phyloP scores from a whole-genome alignment of 2,797 vertebrate genomes.

The Diceros bicornis region DNA sequence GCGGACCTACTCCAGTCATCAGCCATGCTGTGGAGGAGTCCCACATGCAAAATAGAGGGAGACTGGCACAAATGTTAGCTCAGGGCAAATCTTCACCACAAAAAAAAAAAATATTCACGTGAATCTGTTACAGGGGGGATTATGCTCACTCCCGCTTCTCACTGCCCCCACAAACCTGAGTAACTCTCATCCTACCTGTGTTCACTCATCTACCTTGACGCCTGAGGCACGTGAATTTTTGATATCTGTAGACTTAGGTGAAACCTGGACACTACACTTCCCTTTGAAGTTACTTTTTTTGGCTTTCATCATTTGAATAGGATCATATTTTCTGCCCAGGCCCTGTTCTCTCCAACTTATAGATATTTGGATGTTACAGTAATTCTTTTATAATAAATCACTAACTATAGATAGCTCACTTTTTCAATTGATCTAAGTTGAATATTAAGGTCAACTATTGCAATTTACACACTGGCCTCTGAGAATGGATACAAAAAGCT shows the following conservation, averaged over 20 bases:
- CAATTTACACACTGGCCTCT: background rate
- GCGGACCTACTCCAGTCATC: too few relatives aligned
- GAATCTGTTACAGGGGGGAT: background rate
- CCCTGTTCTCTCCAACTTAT: background rate
- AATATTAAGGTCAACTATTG: background rate
- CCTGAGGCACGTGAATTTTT: background rate
- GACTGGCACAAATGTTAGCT: too few relatives aligned
- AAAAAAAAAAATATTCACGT: background rate
- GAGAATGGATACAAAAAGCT: background rate
- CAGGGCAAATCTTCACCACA: too few relatives aligned
- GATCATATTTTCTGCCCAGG: background rate
- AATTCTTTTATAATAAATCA: background rate
- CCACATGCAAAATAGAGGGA: too few relatives aligned
- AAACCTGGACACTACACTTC: background rate
- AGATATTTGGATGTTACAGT: background rate
- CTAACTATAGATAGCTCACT: background rate
- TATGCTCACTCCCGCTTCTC: background rate
- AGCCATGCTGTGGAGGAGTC: too few relatives aligned
- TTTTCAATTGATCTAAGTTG: constrained; percentile 8
- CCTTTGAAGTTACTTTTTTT: background rate
- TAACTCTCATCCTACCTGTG: background rate
- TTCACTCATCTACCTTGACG: background rate
- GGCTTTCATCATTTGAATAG: background rate
- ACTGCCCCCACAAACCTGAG: background rate
- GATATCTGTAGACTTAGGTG: background rate